Evolutionary conservation across 2,797 vertebrate species (phyloP).

Genomic region (Carcharodon carcharias): DNA sequence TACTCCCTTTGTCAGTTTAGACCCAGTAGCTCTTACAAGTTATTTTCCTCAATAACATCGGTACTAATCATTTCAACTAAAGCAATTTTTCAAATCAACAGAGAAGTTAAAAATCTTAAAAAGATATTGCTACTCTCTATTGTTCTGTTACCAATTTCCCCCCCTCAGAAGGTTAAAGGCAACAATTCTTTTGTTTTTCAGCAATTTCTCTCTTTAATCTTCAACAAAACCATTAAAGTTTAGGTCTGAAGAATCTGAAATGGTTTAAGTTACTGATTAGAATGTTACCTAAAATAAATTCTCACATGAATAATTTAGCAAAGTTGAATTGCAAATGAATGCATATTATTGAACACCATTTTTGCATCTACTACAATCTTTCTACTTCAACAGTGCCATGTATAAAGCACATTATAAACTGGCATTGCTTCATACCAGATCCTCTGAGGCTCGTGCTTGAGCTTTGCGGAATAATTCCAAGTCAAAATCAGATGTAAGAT

Average conservation of each 20-base stretch:
- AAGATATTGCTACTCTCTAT: background rate
- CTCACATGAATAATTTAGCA: too few species aligned
- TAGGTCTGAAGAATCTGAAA: background rate
- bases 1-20: background rate
- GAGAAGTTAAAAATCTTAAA: background rate
- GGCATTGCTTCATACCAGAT: conserved; percentile 73
- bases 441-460: conserved; percentile 87
- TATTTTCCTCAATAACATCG: background rate
- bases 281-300: too few species aligned
- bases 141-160: background rate
- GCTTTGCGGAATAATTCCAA: conserved; percentile 94
- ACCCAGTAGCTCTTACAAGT: background rate
- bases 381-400: background rate
- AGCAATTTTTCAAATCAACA: background rate
- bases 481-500: conserved; percentile 95
- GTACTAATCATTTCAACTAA: background rate
- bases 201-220: background rate
- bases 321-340: too few species aligned
- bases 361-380: background rate
- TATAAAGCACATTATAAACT: background rate
- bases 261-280: background rate
- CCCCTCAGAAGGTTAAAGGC: background rate
- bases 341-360: background rate
- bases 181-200: background rate
- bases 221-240: background rate